A percentile compares a stretch with the other conserved stretches of the same genome.
phyloP scores from a whole-genome alignment of 1,140 invertebrate species.

The Ceratosolen fusciceps region DNA sequence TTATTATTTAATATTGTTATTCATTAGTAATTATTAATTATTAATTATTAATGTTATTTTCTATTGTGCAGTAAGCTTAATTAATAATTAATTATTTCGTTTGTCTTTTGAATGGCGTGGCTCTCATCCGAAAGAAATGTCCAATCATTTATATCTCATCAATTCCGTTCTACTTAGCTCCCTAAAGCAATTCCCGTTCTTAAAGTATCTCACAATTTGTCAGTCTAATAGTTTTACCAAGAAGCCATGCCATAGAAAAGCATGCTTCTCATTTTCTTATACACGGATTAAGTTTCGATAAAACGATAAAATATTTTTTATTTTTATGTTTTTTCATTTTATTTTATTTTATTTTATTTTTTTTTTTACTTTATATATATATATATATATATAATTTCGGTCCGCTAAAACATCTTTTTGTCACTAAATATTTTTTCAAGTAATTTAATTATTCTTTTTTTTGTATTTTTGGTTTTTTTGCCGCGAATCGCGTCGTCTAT shows the following conservation, averaged over 20 bases:
- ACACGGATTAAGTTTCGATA: slow-evolving; percentile 10
- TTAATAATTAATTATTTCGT: not conserved
- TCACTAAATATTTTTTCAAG: slow-evolving; percentile 8
- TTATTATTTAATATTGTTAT: not conserved
- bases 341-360: no score
- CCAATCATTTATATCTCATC: not conserved
- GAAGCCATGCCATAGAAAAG: slow-evolving; percentile 18
- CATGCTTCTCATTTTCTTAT: slow-evolving; percentile 18
- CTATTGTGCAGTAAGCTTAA: slow-evolving; percentile 20
- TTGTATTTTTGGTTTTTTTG: slow-evolving; percentile 32
- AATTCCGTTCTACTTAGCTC: slow-evolving; percentile 22
- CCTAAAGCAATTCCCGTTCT: slow-evolving; percentile 24
- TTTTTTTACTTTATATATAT: no score
- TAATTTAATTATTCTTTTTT: slow-evolving; percentile 26
- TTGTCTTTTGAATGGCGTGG: not conserved
- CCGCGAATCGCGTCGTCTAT: no score
- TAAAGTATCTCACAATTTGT: slow-evolving; percentile 35
- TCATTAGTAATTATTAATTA: not conserved
- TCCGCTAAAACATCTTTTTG: slow-evolving; percentile 29
- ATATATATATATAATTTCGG: no score
- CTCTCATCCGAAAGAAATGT: not conserved
- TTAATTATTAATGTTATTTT: not conserved
- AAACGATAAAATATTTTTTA: slow-evolving; percentile 12
- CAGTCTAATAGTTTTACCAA: slow-evolving; percentile 39
- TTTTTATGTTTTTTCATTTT: no score